A percentile compares a stretch with the other conserved stretches of the same genome.
Evolutionary conservation across 2,888 invertebrate species (phyloP).

Genomic region (Beris morrisii): DNA sequence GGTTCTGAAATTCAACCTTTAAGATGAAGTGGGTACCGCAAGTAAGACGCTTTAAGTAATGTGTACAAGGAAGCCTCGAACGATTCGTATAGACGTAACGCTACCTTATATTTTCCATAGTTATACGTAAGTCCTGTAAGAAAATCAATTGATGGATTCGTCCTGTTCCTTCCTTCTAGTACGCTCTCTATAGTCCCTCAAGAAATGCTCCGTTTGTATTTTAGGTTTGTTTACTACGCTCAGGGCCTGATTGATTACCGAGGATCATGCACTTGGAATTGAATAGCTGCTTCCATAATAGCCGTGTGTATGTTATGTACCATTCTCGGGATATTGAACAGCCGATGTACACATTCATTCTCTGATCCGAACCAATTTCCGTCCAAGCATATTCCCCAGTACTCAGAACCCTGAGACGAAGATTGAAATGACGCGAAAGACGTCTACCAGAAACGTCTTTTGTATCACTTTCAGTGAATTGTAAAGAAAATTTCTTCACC

Average conservation of each 20-base stretch:
- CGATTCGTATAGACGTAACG: background rate
- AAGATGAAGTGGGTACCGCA: no score
- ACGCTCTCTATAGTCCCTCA: background rate
- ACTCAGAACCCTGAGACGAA: no score
- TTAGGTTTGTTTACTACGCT: background rate
- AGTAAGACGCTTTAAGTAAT: background rate
- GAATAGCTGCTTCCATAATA: constrained; percentile 1
- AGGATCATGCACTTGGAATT: constrained; percentile 26
- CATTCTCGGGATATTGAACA: no score
- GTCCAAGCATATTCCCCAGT: no score
- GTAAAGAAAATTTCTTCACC: no score
- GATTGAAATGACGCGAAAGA: no score
- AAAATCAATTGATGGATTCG: constrained; percentile 28
- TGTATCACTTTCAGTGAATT: no score
- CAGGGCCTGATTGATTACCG: constrained; percentile 28
- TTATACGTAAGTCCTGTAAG: background rate
- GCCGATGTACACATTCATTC: no score
- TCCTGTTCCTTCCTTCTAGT: constrained; percentile 2
- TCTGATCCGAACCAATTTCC: no score
- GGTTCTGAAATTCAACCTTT: no score
- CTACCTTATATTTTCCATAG: background rate
- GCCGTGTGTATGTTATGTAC: background rate
- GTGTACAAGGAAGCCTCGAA: background rate
- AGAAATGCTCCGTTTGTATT: no score
- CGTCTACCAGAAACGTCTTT: no score